Percentiles rank a stretch among this genome's conserved stretches.
These are phyloP conservation scores for Andrena trimmerana DNA, from an alignment of 2,888 invertebrate species.

Conservation along the genomic window DNA sequence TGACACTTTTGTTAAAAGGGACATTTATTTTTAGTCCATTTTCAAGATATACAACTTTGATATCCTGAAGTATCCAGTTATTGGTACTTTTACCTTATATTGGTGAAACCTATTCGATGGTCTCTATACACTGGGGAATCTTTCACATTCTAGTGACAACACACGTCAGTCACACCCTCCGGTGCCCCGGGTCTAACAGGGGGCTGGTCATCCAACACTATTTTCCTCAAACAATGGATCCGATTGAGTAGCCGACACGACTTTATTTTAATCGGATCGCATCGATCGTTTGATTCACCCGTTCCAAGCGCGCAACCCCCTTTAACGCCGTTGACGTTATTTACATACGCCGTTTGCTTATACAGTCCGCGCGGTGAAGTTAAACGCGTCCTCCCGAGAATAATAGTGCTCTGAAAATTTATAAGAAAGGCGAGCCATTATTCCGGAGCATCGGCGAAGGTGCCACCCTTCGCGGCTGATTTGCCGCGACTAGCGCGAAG, in stretches of 20 bases:
- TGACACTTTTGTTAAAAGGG: too few species aligned
- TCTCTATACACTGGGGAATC: too few species aligned
- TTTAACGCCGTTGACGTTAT: conserved; percentile 51
- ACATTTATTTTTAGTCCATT: too few species aligned
- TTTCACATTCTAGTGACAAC: neutral
- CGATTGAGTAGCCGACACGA: conserved; percentile 52
- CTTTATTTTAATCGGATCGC: conserved; percentile 63
- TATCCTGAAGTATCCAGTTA: too few species aligned
- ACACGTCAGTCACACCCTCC: neutral
- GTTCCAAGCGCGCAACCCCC: conserved; percentile 26
- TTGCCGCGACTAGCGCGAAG: neutral
- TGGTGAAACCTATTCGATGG: too few species aligned
- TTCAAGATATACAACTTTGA: too few species aligned
- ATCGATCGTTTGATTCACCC: conserved; percentile 40
- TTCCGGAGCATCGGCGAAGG: neutral
- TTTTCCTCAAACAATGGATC: neutral
- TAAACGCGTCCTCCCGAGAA: conserved; percentile 28
- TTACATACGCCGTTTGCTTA: conserved; percentile 42
- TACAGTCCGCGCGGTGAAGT: conserved; percentile 41
- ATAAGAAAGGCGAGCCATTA: conserved; percentile 22
- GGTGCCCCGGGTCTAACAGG: neutral
- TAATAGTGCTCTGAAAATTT: conserved; percentile 37
- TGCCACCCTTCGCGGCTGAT: neutral
- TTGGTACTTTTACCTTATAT: too few species aligned
- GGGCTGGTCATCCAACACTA: neutral